Percentiles rank a stretch among this genome's conserved stretches.
Conservation (phyloP, 2,113 vertebrate genomes). For the Cacatua alba region DNA sequence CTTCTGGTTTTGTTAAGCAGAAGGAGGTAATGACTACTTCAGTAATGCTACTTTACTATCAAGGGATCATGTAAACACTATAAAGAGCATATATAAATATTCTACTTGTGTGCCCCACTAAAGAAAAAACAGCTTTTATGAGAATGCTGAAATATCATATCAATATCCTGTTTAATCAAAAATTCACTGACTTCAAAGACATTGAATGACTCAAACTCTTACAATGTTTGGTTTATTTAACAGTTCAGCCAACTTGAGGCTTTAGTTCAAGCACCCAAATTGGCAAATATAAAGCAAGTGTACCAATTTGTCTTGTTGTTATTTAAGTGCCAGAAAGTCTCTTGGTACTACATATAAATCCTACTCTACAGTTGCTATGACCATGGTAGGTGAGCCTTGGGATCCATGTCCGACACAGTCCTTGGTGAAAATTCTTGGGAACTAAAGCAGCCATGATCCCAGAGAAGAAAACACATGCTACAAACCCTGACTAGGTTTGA, state of each 20-base stretch:
- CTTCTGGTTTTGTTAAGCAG: background rate
- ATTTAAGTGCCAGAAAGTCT: background rate
- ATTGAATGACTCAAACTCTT: fast-evolving
- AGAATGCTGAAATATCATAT: background rate
- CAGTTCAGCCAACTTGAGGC: background rate
- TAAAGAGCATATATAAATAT: background rate
- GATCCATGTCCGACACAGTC: background rate
- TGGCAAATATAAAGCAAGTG: background rate
- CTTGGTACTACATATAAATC: background rate
- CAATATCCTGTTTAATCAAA: background rate
- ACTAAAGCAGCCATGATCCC: background rate
- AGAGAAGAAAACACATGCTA: background rate
- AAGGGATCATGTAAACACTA: background rate
- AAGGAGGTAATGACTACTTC: background rate
- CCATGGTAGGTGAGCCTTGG: background rate
- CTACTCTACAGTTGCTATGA: background rate
- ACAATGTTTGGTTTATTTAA: background rate
- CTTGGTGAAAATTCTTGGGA: background rate
- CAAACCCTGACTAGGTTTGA: background rate
- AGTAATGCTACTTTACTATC: background rate
- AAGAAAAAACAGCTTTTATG: background rate
- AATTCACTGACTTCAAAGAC: background rate
- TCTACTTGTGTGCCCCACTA: background rate
- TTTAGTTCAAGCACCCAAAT: background rate
- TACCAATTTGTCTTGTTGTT: background rate